Percentiles rank a stretch among this genome's conserved stretches.
These are phyloP conservation scores for Scaptomyza caliginosa DNA, from an alignment of 2,888 invertebrate genomes.

Conservation along the genomic window DNA sequence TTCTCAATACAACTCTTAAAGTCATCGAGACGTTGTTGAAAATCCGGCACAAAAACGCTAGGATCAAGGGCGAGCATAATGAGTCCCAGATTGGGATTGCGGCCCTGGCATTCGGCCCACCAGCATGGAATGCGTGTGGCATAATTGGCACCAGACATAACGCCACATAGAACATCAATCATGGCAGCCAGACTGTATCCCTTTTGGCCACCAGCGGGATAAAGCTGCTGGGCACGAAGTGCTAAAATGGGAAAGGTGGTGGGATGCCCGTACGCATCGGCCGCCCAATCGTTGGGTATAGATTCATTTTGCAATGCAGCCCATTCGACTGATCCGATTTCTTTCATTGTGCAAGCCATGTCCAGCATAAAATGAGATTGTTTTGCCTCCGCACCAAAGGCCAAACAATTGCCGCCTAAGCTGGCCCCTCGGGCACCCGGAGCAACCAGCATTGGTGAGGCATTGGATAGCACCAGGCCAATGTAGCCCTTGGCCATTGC, in stretches of 20 bases:
- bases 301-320: conserved; percentile 33
- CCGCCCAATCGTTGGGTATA: conserved; percentile 52
- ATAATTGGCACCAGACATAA: conserved; percentile 56
- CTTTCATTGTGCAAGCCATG: conserved; percentile 42
- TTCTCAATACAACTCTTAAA: conserved; percentile 34
- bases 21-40: conserved; percentile 49
- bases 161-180: conserved; percentile 57
- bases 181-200: conserved; percentile 51
- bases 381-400: conserved; percentile 48
- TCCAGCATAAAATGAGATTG: conserved; percentile 52
- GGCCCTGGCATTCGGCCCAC: not conserved
- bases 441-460: conserved; percentile 41
- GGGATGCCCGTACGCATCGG: conserved; percentile 45
- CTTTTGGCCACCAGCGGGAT: conserved; percentile 46
- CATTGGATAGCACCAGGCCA: conserved; percentile 50
- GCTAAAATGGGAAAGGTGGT: conserved; percentile 47
- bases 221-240: conserved; percentile 30
- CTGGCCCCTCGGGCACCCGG: conserved; percentile 31
- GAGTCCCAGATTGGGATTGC: conserved; percentile 45
- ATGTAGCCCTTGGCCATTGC: conserved; percentile 48
- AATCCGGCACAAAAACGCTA: conserved; percentile 45
- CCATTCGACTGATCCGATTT: conserved; percentile 53
- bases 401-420: conserved; percentile 53
- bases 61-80: conserved; percentile 55
- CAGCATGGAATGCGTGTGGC: conserved; percentile 37